Evolutionary conservation across 2,888 invertebrate species (phyloP).

Genomic region (Lymantria dispar): DNA sequence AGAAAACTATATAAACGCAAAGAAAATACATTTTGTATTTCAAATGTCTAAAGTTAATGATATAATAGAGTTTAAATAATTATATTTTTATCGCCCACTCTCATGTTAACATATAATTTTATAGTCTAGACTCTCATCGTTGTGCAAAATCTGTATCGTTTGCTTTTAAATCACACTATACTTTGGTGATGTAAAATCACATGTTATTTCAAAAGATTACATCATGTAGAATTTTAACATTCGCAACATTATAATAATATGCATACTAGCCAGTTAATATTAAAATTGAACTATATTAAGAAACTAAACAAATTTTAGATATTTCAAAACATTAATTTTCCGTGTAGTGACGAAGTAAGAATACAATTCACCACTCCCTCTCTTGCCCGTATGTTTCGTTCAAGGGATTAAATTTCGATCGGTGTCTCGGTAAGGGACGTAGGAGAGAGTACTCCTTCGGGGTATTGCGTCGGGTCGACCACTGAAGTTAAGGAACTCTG

Average conservation of each 20-base stretch:
- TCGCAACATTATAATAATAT: neutral
- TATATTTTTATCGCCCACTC: slow-evolving; percentile 10
- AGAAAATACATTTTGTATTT: neutral
- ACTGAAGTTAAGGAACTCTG: no score
- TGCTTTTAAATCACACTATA: neutral
- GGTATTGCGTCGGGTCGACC: no score
- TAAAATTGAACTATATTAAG: no score
- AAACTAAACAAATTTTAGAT: no score
- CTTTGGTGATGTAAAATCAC: slow-evolving; percentile 2
- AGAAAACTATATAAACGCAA: neutral
- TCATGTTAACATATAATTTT: slow-evolving; percentile 11
- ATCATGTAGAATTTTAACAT: neutral
- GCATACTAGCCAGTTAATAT: neutral
- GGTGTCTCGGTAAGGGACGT: no score
- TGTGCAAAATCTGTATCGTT: slow-evolving; percentile 13
- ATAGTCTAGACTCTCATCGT: slow-evolving; percentile 14
- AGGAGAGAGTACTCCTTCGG: no score
- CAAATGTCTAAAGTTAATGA: neutral
- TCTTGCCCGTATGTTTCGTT: no score
- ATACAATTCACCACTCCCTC: no score
- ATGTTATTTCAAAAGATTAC: neutral
- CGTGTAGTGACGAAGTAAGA: no score
- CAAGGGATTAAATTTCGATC: no score
- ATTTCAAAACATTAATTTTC: no score
- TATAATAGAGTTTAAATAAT: slow-evolving; percentile 10